A percentile compares a stretch with the other conserved stretches of the same genome.
Evolutionary conservation across 2,797 vertebrate species (phyloP).

Genomic region (Gymnopithys bicolor): DNA sequence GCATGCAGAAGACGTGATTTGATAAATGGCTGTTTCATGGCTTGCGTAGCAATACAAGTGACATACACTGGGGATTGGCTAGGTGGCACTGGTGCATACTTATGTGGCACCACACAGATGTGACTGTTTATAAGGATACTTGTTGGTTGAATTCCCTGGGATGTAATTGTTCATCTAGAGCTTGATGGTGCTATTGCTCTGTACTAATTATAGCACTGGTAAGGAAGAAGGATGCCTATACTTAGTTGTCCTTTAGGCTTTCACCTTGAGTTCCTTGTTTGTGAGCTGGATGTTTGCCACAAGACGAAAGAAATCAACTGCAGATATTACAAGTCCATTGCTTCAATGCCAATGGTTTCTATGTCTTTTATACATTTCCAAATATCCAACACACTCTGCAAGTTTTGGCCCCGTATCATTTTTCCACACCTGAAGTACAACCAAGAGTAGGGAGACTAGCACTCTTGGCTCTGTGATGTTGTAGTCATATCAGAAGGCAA

Average conservation of each 20-base stretch:
- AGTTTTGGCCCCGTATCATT: not conserved
- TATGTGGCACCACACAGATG: not conserved
- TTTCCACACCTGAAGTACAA: not conserved
- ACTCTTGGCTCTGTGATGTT: not conserved
- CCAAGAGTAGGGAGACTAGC: not conserved
- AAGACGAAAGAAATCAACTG: not conserved
- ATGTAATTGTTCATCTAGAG: conserved; percentile 47
- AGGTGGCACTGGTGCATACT: conserved; percentile 69
- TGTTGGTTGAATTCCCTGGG: conserved; percentile 29
- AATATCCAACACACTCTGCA: not conserved
- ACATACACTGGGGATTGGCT: conserved; percentile 48
- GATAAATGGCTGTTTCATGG: not conserved
- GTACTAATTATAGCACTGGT: conserved; percentile 12
- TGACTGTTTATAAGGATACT: not conserved
- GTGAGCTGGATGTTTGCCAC: not conserved
- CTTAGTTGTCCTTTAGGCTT: not conserved
- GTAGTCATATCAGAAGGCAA: not conserved
- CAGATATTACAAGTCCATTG: not conserved
- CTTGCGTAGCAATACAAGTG: not conserved
- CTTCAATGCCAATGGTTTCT: not conserved
- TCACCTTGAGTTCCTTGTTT: not conserved
- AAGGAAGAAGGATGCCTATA: not conserved
- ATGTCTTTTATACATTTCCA: not conserved
- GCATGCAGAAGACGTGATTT: not conserved
- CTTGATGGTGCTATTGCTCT: conserved; percentile 70